Base-by-base conservation (phyloP, 1,140 invertebrate species). In the Stenopsyche tienmushanensis region DNA sequence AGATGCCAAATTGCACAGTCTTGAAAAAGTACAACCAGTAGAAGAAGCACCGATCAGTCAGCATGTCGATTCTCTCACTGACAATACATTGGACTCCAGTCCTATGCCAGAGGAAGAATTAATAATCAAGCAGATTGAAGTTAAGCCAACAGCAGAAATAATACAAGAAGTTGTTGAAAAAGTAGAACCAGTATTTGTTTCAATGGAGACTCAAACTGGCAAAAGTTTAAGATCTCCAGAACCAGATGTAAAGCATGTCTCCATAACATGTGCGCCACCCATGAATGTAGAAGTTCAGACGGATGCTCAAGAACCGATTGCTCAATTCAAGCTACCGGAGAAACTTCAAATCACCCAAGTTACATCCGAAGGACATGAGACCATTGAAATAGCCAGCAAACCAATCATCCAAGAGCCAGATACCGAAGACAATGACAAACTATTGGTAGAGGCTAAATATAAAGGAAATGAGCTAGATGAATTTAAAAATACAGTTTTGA, bases 401-500 rank as follows among this genome's bases (percentile, higher is more conserved):
- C 82, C 84, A 2, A 80, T 86, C 42, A 63, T 76, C 0, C 72
- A 78, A 66, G 76, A 79, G 20, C 78, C 82, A 52, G 80, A 83
- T 47, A 58, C 74, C 9, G 80, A 83, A 24, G 80, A 85, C 62
- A 8, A n/a, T 9, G 76, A 80, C 29, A 78, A 79, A 49, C 81
- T 91, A 13, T 73, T 88, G 7, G 85, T 92, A n/a, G 87, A 90
- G 74, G 88, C 89, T 69, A 85, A 87, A 71, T 91, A 90, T 64
- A 83, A 83, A 72, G 86, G 69, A 73, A 81, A 72, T 74, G 81
- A 75, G 67, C 71, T 64, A 71, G 80, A 57, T 18, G 57, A 71
- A 44, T 74, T 72, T 34, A 82, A 82, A 69, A 82, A 82, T 26
- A 83, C 85, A 13, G 82, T 86, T 59, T 72, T 88, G 9, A 87